These are phyloP conservation scores for Orthosia gothica DNA, from an alignment of 2,888 invertebrate genomes.

Conservation along the genomic window DNA sequence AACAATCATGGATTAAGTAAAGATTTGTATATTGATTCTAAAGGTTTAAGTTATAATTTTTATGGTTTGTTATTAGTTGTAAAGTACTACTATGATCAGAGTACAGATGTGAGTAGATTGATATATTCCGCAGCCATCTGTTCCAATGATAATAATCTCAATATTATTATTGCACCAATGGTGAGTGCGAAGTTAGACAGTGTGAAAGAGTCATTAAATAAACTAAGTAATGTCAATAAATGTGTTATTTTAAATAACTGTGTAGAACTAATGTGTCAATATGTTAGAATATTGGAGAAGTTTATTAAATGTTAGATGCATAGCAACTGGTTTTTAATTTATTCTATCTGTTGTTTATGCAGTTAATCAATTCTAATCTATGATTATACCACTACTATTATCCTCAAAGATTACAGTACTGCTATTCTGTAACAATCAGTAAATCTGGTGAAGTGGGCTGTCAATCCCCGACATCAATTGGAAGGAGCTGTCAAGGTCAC, in stretches of 20 bases:
- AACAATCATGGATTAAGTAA: constrained; percentile 91
- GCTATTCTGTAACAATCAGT: too few relatives aligned
- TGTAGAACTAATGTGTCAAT: constrained; percentile 87
- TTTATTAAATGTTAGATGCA: constrained; percentile 89
- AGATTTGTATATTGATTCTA: constrained; percentile 92
- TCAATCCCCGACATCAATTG: too few relatives aligned
- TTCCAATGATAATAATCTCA: constrained; percentile 82
- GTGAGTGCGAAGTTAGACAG: constrained; percentile 78
- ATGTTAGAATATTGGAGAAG: constrained; percentile 88
- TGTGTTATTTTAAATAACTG: constrained; percentile 86
- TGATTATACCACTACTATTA: background rate
- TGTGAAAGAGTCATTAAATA: constrained; percentile 79
- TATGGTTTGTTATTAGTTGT: constrained; percentile 88
- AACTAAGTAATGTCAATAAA: constrained; percentile 76
- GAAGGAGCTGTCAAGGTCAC: too few relatives aligned
- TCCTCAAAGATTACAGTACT: too few relatives aligned
- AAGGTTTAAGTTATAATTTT: constrained; percentile 94
- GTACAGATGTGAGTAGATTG: constrained; percentile 84
- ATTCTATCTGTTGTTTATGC: background rate
- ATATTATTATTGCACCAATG: constrained; percentile 84
- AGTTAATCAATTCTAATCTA: constrained; percentile 7
- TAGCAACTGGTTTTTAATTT: constrained; percentile 28
- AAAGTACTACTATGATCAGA: constrained; percentile 85
- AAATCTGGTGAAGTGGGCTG: too few relatives aligned
- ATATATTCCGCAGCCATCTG: constrained; percentile 88